Percentiles rank a stretch among this genome's conserved stretches.
Conservation (phyloP, 1,140 invertebrate species). For the Eurytemora carolleeae region DNA sequence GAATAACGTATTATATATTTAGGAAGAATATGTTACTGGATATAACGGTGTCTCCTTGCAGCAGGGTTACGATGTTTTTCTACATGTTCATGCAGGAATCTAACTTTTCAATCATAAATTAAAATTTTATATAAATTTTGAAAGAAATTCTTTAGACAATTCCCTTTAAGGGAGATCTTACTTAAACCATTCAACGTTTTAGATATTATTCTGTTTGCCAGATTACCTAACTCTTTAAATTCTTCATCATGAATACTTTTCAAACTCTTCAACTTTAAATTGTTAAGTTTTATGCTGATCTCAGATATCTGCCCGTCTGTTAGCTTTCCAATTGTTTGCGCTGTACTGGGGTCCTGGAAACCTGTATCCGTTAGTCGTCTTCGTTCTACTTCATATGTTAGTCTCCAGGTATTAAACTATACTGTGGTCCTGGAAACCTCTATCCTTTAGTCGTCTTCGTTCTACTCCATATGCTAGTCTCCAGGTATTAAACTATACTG, state of each 20-base stretch:
- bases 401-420: neutral
- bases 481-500: no score
- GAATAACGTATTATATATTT: neutral
- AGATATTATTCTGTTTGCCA: no score
- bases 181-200: no score
- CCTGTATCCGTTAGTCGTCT: slow-evolving; percentile 4
- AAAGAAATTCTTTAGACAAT: no score
- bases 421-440: neutral
- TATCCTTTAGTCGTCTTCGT: slow-evolving; percentile 6
- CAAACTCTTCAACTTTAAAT: no score
- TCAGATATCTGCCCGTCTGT: neutral
- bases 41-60: slow-evolving; percentile 7
- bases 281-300: neutral
- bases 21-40: slow-evolving; percentile 11
- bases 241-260: no score
- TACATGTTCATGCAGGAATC: slow-evolving; percentile 9
- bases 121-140: no score
- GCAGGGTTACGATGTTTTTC: slow-evolving; percentile 6
- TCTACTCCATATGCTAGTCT: slow-evolving; percentile 1
- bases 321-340: slow-evolving; percentile 6
- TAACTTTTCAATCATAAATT: no score
- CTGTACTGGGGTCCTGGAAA: slow-evolving; percentile 10
- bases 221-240: no score
- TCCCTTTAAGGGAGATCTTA: no score
- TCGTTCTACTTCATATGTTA: slow-evolving; percentile 4